Base-by-base conservation (phyloP, 1,140 invertebrate genomes). In the Anoplophora glabripennis region DNA sequence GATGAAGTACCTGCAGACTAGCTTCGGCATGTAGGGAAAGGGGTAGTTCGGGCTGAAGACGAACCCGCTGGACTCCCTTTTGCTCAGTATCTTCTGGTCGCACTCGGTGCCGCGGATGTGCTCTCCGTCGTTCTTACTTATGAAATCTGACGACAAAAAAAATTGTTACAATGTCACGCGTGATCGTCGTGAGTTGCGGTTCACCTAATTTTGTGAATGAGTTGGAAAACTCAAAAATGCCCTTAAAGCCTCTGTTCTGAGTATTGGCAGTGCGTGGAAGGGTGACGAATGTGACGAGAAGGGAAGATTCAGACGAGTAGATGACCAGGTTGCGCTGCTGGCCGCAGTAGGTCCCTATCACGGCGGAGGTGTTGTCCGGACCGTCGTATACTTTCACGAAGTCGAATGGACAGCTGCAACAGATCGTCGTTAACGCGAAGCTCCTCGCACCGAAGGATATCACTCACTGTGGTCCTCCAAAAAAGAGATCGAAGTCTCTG, bases 401-500 rank as follows among this genome's bases (percentile, higher is more conserved):
- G 81, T 99, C 97, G 82, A 98, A 97, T 53, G 97, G 97, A 82
- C 97, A 99, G 76, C 96, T 99, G 81, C 10, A 77, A 64, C 52
- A 38, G 7, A 45, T 9, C 14, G 38, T 4, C 14, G 7, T 12
- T 40, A 7, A 40, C 14, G 11, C 14, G 4, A 40, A 40, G 7
- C 38, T 2, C 2, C 11, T 15, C 4, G 4, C 38, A n/a, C 11
- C 38, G 2, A 15, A n/a, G 11, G 5, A 3, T 28, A 37, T 17
- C 28, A 89, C 91, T 93, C 81, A 99, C 96, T 99, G 97, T 71
- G 94, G 89, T 67, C 96, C 97, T 66, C 97, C 97, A 79, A 93
- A 98, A 81, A 97, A 98, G 52, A 99, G 85, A 79, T 98, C 96
- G 79, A 99, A 99, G 79, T 99, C 97, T 68, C 93, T 84, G 81